phyloP scores from a whole-genome alignment of 1,140 invertebrate species.

The Macrocentrus cingulum region DNA sequence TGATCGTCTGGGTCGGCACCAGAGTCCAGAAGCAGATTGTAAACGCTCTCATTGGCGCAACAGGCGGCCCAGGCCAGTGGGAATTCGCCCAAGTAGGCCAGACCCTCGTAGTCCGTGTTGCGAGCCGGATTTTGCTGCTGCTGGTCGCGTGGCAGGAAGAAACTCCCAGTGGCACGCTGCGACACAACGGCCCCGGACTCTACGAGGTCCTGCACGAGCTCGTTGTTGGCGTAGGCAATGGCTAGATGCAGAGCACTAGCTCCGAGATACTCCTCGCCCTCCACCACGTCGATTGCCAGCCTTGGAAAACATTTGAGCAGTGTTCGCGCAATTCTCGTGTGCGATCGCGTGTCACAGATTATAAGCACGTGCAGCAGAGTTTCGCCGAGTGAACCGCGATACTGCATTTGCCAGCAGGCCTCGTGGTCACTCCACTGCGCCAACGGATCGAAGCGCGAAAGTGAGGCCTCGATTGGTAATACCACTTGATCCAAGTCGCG shows the following conservation, averaged over 20 bases:
- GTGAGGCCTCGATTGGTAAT: constrained; percentile 78
- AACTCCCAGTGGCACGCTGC: constrained; percentile 89
- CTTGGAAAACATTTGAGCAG: constrained; percentile 90
- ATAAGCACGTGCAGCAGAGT: constrained; percentile 92
- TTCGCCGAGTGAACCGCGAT: constrained; percentile 92
- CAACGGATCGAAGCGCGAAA: constrained; percentile 79
- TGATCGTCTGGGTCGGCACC: constrained; percentile 91
- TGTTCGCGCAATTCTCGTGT: constrained; percentile 82
- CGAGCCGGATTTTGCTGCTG: constrained; percentile 72
- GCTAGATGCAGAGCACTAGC: constrained; percentile 94
- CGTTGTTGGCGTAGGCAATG: constrained; percentile 95
- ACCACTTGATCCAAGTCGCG: constrained; percentile 79
- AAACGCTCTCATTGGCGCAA: constrained; percentile 95
- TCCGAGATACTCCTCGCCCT: constrained; percentile 95
- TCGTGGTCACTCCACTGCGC: constrained; percentile 86
- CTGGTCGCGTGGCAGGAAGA: constrained; percentile 90
- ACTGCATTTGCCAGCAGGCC: constrained; percentile 97
- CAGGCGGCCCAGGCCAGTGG: constrained; percentile 96
- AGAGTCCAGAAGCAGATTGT: constrained; percentile 89
- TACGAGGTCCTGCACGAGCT: constrained; percentile 90
- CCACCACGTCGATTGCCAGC: constrained; percentile 89
- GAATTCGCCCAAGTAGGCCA: constrained; percentile 94
- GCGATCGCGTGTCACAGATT: constrained; percentile 88
- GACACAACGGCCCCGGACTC: constrained; percentile 88
- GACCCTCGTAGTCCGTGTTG: constrained; percentile 91